Evolutionary conservation across 1,140 invertebrate genomes (phyloP).

Genomic region (Bilobella aurantiaca): DNA sequence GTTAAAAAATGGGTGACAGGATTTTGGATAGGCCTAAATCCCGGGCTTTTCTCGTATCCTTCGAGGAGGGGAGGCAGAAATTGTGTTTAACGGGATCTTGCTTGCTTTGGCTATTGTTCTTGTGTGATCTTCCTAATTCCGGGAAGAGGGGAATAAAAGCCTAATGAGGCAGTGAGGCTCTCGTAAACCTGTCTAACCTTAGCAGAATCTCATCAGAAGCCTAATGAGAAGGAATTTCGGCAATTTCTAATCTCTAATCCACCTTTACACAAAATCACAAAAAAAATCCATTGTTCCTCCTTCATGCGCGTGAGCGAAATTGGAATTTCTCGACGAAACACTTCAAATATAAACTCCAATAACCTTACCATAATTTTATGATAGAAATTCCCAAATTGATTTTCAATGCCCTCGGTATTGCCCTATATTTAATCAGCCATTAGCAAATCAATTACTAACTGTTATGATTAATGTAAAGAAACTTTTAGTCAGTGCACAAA

Average conservation of each 20-base stretch:
- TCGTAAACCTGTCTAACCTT: neutral
- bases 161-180: neutral
- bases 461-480: too few relatives aligned
- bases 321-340: too few relatives aligned
- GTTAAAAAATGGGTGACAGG: neutral
- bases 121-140: neutral
- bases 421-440: too few relatives aligned
- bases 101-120: neutral
- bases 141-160: neutral
- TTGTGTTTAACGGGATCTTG: neutral
- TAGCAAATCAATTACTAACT: too few relatives aligned
- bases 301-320: too few relatives aligned
- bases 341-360: too few relatives aligned
- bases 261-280: too few relatives aligned
- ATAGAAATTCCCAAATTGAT: too few relatives aligned
- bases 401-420: too few relatives aligned
- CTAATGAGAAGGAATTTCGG: neutral
- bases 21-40: neutral
- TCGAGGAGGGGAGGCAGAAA: neutral
- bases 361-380: too few relatives aligned
- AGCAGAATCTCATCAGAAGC: neutral
- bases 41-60: neutral
- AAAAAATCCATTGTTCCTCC: too few relatives aligned
- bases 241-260: neutral
- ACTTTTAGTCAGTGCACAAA: too few relatives aligned